Evolutionary conservation across 2,797 vertebrate species (phyloP), one percentile per base, ranked within the genome.

Genomic region (Cheracebus regulus): DNA sequence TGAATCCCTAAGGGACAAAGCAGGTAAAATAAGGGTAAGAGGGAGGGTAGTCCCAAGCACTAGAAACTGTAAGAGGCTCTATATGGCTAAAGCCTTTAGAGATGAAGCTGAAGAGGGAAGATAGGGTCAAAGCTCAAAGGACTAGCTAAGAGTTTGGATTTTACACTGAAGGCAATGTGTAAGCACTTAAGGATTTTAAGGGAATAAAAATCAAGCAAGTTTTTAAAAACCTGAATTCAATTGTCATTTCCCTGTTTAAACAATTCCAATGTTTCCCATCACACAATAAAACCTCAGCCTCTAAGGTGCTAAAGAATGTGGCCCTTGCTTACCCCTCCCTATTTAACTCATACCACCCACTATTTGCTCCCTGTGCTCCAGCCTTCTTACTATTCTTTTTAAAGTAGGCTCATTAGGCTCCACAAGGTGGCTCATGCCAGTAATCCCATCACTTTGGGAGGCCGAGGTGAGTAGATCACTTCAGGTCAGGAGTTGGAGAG

Each of bases 191-290:
- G 19, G 14, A 2, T 36, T 41, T 46, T 81, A 90, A 58, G 26
- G 12, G 10, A 70, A 19, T 39, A 26, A 88, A 80, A 6, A 61
- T 39, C 58, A 41, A 90, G 67, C 55, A 57, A 11, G 28, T 50
- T 90, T 81, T 81, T 14, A n/a, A 67, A 93, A 93, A 81, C 17
- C 57, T 87, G 28, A 93, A 86, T 85, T 96, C 36, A 80, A 55
- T 73, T 64, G 15, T 48, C 84, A 91, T 64, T 80, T 92, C 41
- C 15, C 73, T 64, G 19, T 80, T 89, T 73, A 80, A 93, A 83
- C 52, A 17, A 67, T 78, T 73, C 7, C 64, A 80, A 33, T 76
- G n/a, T 64, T 92, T 87, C n/a, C 50, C 52, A 58, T 1, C 84
- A 22, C 46, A 92, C 50, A 93, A 88, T 48, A 88, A 82, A 82